A percentile compares a stretch with the other conserved stretches of the same genome.
These are phyloP conservation scores for Eupithecia pulchellata DNA, from an alignment of 2,888 invertebrate species.

Conservation along the genomic window DNA sequence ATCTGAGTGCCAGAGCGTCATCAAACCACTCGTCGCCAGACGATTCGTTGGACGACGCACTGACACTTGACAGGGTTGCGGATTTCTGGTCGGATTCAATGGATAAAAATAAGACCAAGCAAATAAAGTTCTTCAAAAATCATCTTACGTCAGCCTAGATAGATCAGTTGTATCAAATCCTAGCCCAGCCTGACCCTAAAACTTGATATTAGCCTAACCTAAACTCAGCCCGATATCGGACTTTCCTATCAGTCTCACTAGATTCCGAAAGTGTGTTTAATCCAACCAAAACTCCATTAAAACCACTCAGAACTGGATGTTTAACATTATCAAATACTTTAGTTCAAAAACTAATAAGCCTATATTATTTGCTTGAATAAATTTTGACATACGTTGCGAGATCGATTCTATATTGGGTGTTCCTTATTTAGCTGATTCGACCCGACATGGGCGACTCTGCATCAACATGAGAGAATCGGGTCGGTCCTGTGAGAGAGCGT, in stretches of 20 bases:
- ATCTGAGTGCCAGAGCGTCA: too few relatives aligned
- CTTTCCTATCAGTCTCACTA: background rate
- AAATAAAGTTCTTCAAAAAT: background rate
- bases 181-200: background rate
- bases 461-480: background rate
- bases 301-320: background rate
- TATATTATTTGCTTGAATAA: background rate
- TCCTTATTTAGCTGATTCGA: background rate
- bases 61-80: too few relatives aligned
- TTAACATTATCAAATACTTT: background rate
- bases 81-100: too few relatives aligned
- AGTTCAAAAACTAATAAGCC: background rate
- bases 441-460: background rate
- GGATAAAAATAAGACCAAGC: background rate
- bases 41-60: too few relatives aligned
- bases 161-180: background rate
- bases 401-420: background rate
- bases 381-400: background rate
- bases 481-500: background rate
- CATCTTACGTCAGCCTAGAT: background rate
- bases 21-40: too few relatives aligned
- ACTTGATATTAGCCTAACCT: too few relatives aligned
- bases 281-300: background rate
- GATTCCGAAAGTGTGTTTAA: background rate
- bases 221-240: background rate